phyloP scores from a whole-genome alignment of 1,140 invertebrate species.

The Radopholus similis region DNA sequence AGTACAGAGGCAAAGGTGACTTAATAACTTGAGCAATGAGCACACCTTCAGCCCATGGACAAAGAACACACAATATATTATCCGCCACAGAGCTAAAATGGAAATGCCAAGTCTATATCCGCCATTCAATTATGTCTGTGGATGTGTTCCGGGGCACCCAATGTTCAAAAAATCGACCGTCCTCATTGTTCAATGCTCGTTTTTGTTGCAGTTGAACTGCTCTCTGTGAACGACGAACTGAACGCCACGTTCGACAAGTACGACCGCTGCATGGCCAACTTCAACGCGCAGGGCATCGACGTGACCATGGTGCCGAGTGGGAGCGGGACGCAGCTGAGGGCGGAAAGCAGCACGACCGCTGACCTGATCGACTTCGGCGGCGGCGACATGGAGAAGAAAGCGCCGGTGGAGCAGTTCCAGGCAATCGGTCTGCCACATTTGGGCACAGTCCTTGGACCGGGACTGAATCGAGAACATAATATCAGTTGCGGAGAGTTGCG shows the following conservation, averaged over 20 bases:
- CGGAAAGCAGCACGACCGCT: neutral
- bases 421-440: slow-evolving; percentile 7
- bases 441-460: neutral
- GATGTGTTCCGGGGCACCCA: too few relatives aligned
- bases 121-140: too few relatives aligned
- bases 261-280: slow-evolving; percentile 62
- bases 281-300: slow-evolving; percentile 27
- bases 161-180: too few relatives aligned
- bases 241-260: slow-evolving; percentile 88
- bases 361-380: slow-evolving; percentile 32
- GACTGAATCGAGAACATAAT: neutral
- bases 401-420: slow-evolving; percentile 21
- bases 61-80: too few relatives aligned
- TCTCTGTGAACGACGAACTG: slow-evolving; percentile 88
- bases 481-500: too few relatives aligned
- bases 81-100: too few relatives aligned
- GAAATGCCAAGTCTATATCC: too few relatives aligned
- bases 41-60: too few relatives aligned
- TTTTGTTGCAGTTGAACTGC: slow-evolving; percentile 70
- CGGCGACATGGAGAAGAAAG: neutral
- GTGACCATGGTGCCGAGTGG: slow-evolving; percentile 15
- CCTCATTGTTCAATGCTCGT: too few relatives aligned
- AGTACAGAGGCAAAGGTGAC: too few relatives aligned
- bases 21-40: too few relatives aligned
- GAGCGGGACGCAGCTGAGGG: slow-evolving; percentile 8